These are phyloP conservation scores for Thamnophis elegans DNA, from an alignment of 2,797 vertebrate genomes.

Conservation along the genomic window DNA sequence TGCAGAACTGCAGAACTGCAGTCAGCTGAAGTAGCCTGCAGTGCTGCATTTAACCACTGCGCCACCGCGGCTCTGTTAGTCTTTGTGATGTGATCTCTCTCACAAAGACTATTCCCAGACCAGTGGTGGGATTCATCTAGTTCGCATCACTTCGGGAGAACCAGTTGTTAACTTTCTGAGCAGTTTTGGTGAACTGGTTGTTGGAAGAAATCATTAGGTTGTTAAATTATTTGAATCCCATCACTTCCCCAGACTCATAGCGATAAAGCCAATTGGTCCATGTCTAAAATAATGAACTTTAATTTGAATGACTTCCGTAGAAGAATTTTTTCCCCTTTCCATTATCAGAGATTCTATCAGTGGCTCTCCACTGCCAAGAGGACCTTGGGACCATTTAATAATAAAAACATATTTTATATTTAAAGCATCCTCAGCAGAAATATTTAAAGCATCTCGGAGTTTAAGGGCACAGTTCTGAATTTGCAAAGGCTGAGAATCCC, in stretches of 20 bases:
- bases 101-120: too few relatives aligned
- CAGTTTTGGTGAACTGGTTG: too few relatives aligned
- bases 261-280: not conserved
- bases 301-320: not conserved
- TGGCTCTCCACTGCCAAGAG: conserved; percentile 29
- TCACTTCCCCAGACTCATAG: too few relatives aligned
- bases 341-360: conserved; percentile 47
- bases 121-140: too few relatives aligned
- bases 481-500: conserved; percentile 42
- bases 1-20: too few relatives aligned
- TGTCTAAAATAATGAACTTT: not conserved
- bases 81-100: not conserved
- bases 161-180: too few relatives aligned
- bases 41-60: too few relatives aligned
- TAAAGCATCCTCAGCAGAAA: conserved; percentile 19
- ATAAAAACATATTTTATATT: not conserved
- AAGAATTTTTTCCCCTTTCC: conserved; percentile 23
- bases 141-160: too few relatives aligned
- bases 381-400: not conserved
- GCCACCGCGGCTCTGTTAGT: too few relatives aligned
- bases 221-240: too few relatives aligned
- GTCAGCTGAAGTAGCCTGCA: too few relatives aligned
- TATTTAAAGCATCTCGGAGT: conserved; percentile 31
- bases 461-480: conserved; percentile 4
- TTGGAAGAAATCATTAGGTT: too few relatives aligned